Evolutionary conservation across 2,113 vertebrate species (phyloP).

Genomic region (Hypanus sabinus): DNA sequence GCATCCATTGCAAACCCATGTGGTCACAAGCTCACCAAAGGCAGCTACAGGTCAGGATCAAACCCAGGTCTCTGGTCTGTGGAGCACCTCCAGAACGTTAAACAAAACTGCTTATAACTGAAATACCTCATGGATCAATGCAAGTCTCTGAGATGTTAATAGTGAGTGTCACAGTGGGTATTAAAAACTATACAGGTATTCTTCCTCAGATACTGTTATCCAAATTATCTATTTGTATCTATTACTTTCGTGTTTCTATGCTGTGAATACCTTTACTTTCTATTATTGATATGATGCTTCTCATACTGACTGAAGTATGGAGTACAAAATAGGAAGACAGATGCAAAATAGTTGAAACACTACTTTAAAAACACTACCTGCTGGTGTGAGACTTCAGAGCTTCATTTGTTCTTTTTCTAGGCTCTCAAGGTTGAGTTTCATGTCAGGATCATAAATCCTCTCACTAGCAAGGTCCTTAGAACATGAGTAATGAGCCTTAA

Average conservation of each 20-base stretch:
- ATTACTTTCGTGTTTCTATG: not conserved
- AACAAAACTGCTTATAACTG: too few relatives aligned
- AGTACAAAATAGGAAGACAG: not conserved
- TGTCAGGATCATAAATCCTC: not conserved
- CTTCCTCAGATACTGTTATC: not conserved
- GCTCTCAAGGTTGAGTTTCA: not conserved
- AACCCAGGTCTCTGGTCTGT: too few relatives aligned
- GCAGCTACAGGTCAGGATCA: too few relatives aligned
- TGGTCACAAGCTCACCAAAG: too few relatives aligned
- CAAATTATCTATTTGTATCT: not conserved
- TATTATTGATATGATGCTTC: not conserved
- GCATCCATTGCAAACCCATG: too few relatives aligned
- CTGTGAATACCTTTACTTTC: not conserved
- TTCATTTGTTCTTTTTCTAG: not conserved
- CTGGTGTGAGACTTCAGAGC: not conserved
- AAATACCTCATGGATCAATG: too few relatives aligned
- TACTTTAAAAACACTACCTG: not conserved
- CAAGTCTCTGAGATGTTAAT: not conserved
- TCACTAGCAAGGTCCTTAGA: not conserved
- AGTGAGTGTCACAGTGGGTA: not conserved
- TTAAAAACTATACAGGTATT: not conserved
- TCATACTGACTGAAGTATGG: not conserved
- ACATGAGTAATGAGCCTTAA: not conserved
- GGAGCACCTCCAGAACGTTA: too few relatives aligned
- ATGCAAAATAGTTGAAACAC: not conserved